Base-by-base conservation (phyloP, 2,113 vertebrate genomes). In the Urocolius indicus region DNA sequence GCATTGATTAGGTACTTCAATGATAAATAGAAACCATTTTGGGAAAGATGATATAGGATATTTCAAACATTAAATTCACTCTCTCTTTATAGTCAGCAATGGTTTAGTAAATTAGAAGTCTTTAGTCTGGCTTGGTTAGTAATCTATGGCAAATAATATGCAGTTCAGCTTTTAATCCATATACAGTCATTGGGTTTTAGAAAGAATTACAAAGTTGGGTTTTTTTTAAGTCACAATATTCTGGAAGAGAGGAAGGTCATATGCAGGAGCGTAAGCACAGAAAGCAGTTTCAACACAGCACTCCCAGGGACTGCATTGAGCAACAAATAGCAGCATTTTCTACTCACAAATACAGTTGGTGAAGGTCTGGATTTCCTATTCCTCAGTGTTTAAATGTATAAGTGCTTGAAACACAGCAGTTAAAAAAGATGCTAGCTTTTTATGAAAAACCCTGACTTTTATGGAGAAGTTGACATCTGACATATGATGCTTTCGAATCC, bases 21-120 rank as follows among this genome's bases (percentile, higher is more conserved):
- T 93, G 92, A 94, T 88, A 96, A 92, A 97, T 72, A 89, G 88
- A 90, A 94, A 75, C 61, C 61, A 96, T 93, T 96, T 87, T 65
- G 61, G 58, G 66, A 95, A 92, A 79, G 92, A 96, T 95, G 88
- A 94, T 92, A 95, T 89, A 89, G 90, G 85, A 83, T 84, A 94
- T 92, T 96, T 87, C 93, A 89, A 96, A 93, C 90, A 93, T 95
- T 93, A 94, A 90, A 94, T 94, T 95, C 90, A 81, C 24, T 23
- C 65, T 41, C 61, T 94, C 82, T 84, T 95, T 82, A 84, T 73
- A 83, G 69, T 66, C 48, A 61, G 61, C 68, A 68, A 24, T 81
- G 57, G 61, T 90, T 84, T 61, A 45, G 58, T 81, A 92, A 89
- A 96, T 95, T 95, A 76, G 61, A 94, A 95, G 34, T 88, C 48